A percentile compares a stretch with the other conserved stretches of the same genome.
Evolutionary conservation across 2,888 invertebrate genomes (phyloP).

Genomic region (Argyra leucocephala): DNA sequence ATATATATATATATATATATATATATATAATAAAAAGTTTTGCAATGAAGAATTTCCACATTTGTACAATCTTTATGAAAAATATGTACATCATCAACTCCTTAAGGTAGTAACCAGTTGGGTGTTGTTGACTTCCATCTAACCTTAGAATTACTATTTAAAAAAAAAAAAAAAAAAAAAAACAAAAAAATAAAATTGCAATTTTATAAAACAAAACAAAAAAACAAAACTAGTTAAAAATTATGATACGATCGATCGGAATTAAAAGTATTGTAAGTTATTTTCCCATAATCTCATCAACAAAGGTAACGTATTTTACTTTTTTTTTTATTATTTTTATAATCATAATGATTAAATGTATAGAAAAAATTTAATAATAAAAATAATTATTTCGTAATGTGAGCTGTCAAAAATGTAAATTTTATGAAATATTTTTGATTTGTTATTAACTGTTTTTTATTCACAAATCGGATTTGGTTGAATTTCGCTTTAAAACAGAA

Average conservation of each 20-base stretch:
- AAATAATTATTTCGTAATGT: background rate
- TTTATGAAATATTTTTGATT: no score
- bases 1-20: no score
- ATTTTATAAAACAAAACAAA: background rate
- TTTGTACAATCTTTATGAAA: background rate
- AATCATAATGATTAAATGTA: background rate
- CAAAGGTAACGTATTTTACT: background rate
- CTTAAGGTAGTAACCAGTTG: background rate
- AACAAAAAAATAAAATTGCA: background rate
- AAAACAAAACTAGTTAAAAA: background rate
- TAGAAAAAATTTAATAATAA: background rate
- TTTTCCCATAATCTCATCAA: slow-evolving; percentile 6
- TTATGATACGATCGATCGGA: slow-evolving; percentile 1
- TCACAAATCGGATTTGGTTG: background rate
- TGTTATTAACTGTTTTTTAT: background rate
- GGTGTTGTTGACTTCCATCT: background rate
- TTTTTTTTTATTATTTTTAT: background rate
- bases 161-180: background rate
- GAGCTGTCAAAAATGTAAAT: background rate
- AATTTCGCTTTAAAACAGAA: no score
- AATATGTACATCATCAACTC: background rate
- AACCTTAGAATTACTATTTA: background rate
- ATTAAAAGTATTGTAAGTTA: background rate
- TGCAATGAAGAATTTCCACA: background rate
- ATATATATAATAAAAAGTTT: no score